phyloP scores from a whole-genome alignment of 2,888 invertebrate species.

The Cabera pusaria region DNA sequence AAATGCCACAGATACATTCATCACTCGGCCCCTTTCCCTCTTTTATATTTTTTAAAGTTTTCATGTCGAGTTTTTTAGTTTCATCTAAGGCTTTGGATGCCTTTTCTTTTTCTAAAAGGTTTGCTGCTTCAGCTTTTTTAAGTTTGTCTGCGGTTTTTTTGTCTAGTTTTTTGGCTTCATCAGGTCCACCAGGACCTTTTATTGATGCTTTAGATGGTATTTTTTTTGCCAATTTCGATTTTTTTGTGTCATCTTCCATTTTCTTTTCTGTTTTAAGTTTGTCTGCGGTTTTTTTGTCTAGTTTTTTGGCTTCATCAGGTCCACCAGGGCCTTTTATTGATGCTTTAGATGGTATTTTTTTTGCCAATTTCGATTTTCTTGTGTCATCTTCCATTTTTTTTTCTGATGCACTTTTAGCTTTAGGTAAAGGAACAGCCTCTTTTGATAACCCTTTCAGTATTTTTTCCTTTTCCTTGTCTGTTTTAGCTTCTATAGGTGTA shows the following conservation, averaged over 20 bases:
- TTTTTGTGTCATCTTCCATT: no score
- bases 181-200: background rate
- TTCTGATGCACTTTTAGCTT: constrained; percentile 38
- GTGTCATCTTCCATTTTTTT: constrained; percentile 24
- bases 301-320: no score
- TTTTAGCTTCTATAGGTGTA: constrained; percentile 37
- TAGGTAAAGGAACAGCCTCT: constrained; percentile 38
- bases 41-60: constrained; percentile 41
- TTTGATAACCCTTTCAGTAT: constrained; percentile 36
- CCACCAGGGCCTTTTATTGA: no score
- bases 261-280: constrained; percentile 38
- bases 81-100: constrained; percentile 9
- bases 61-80: constrained; percentile 17
- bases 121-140: no score
- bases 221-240: no score
- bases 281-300: no score
- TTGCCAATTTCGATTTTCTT: constrained; percentile 12
- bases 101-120: no score
- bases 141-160: constrained; percentile 26
- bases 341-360: background rate
- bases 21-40: constrained; percentile 46
- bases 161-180: constrained; percentile 22
- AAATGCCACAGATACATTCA: constrained; percentile 43
- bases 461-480: constrained; percentile 40
- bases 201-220: no score